A percentile compares a stretch with the other conserved stretches of the same genome.
These are phyloP conservation scores for Pygmarrhopalites habei DNA, from an alignment of 1,140 invertebrate species.

Conservation along the genomic window DNA sequence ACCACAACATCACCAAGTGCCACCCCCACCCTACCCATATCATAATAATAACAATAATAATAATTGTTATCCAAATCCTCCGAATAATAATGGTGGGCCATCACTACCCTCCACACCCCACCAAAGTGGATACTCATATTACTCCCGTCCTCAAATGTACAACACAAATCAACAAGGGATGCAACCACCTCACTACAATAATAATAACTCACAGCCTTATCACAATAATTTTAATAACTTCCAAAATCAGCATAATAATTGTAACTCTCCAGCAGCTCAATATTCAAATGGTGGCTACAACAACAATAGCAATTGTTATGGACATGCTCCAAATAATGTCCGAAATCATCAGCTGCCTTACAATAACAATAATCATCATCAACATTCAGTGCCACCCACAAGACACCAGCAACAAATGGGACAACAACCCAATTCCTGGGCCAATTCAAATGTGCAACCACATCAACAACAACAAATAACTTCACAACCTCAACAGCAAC, in stretches of 20 bases:
- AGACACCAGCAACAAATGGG: constrained; percentile 7
- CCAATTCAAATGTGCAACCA: neutral
- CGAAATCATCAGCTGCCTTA: neutral
- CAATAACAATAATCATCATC: neutral
- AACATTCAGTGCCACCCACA: neutral
- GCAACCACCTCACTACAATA: neutral
- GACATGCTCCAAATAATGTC: neutral
- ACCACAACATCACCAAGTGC: constrained; percentile 13
- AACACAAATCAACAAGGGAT: neutral
- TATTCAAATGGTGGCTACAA: neutral
- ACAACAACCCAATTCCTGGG: neutral
- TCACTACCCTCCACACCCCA: neutral
- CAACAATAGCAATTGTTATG: neutral
- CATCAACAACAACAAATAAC: too few species aligned
- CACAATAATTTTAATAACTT: neutral
- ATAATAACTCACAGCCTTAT: neutral
- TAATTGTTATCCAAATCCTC: neutral
- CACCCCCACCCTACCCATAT: constrained; percentile 15
- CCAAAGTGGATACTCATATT: constrained; percentile 4
- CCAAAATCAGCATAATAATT: neutral
- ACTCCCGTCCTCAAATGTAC: constrained; percentile 12
- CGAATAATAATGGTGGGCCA: too few species aligned
- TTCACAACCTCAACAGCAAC: too few species aligned
- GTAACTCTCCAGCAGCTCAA: neutral
- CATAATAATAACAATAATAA: constrained; percentile 12